Evolutionary conservation across 2,797 vertebrate genomes (phyloP).

Genomic region (Notolepis coatsorum): DNA sequence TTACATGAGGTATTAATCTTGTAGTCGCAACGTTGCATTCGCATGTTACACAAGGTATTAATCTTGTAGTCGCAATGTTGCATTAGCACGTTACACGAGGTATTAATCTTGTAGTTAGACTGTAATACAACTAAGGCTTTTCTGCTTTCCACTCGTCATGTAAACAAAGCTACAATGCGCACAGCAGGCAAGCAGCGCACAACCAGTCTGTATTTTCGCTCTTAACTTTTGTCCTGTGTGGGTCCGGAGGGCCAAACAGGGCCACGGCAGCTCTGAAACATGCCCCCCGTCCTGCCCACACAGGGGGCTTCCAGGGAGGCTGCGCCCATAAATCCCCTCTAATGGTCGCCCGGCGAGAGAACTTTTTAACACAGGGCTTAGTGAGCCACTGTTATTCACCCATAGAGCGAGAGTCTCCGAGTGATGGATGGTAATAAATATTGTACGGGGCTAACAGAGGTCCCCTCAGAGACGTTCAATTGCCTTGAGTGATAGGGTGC

Average conservation of each 20-base stretch:
- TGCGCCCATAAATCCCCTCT: slow-evolving; percentile 71
- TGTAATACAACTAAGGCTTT: neutral
- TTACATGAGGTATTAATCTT: too few species aligned
- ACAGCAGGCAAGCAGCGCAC: slow-evolving; percentile 11
- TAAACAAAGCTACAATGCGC: neutral
- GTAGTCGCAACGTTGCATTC: slow-evolving; percentile 6
- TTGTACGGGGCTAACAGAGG: slow-evolving; percentile 77
- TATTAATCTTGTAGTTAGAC: neutral
- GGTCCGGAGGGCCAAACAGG: neutral
- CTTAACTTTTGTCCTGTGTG: slow-evolving; percentile 21
- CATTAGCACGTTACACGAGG: neutral
- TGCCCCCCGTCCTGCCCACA: slow-evolving; percentile 50
- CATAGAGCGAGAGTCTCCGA: slow-evolving; percentile 52
- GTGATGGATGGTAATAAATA: slow-evolving; percentile 79
- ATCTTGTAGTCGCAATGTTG: slow-evolving; percentile 8
- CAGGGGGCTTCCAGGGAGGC: slow-evolving; percentile 59
- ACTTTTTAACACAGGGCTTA: slow-evolving; percentile 77
- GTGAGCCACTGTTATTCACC: slow-evolving; percentile 70
- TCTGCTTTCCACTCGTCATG: neutral
- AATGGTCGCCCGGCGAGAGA: slow-evolving; percentile 69
- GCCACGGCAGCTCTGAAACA: slow-evolving; percentile 42
- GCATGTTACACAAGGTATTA: neutral
- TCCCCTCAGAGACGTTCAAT: slow-evolving; percentile 74
- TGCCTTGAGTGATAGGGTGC: slow-evolving; percentile 77
- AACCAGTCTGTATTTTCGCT: slow-evolving; percentile 34